phyloP scores from a whole-genome alignment of 1,140 invertebrate genomes.

The Paramacrobiotus metropolitanus region DNA sequence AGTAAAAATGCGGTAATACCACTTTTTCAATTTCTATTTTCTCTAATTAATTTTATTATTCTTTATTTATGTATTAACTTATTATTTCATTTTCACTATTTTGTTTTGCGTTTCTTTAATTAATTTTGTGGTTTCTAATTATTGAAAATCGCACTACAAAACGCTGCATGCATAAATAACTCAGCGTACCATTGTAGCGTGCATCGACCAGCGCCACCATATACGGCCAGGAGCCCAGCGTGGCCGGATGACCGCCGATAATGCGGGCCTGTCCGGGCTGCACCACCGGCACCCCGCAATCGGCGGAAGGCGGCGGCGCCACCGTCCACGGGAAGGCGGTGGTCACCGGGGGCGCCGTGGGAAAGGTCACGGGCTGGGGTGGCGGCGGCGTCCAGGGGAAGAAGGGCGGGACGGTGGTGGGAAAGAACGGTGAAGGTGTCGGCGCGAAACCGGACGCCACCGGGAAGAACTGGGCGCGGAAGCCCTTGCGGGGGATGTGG shows the following conservation, averaged over 20 bases:
- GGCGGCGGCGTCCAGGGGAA: neutral
- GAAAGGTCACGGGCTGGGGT: neutral
- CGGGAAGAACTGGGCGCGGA: neutral
- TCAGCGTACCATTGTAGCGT: neutral
- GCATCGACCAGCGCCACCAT: constrained; percentile 1
- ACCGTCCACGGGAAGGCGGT: neutral
- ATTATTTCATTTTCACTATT: too few relatives aligned
- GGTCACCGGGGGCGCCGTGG: neutral
- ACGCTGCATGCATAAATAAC: too few relatives aligned
- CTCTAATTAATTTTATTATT: too few relatives aligned
- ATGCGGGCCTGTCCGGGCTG: neutral
- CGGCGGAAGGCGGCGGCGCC: neutral
- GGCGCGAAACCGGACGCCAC: too few relatives aligned
- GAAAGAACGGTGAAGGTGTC: neutral
- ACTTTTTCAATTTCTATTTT: too few relatives aligned
- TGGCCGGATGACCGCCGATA: neutral
- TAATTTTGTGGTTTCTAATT: too few relatives aligned
- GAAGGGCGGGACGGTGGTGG: too few relatives aligned
- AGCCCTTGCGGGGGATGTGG: neutral
- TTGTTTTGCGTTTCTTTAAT: too few relatives aligned
- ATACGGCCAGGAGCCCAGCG: neutral
- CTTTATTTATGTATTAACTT: too few relatives aligned
- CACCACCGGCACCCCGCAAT: neutral
- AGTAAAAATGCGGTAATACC: too few relatives aligned
- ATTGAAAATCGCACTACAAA: too few relatives aligned